Percentiles rank a stretch among this genome's conserved stretches.
Evolutionary conservation across 2,113 vertebrate genomes (phyloP).

Genomic region (Etia nguti): DNA sequence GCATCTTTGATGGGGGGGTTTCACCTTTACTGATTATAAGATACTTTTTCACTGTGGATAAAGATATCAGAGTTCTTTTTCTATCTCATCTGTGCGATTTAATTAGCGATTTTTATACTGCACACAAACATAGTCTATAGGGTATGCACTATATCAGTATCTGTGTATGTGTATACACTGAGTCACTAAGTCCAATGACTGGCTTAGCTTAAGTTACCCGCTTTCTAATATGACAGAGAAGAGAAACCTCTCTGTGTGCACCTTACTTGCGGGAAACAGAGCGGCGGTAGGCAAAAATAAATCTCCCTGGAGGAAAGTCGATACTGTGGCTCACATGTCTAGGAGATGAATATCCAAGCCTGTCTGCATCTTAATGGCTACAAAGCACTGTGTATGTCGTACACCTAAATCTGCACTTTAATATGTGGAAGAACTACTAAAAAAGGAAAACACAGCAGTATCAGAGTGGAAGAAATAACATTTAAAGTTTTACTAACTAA

Average conservation of each 20-base stretch:
- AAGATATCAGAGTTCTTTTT: not conserved
- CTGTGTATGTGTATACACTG: not conserved
- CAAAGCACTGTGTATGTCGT: conserved; percentile 1
- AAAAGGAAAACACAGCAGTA: not conserved
- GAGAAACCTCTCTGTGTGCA: conserved; percentile 41
- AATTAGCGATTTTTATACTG: not conserved
- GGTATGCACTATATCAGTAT: not conserved
- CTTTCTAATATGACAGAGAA: conserved; percentile 22
- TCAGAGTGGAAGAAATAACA: not conserved
- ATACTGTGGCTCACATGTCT: conserved; percentile 66
- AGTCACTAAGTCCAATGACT: conserved; percentile 3
- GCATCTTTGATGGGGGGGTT: accelerated
- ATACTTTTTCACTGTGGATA: not conserved
- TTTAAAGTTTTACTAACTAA: not conserved
- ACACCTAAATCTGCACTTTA: not conserved
- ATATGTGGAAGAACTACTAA: not conserved
- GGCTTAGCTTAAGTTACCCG: conserved; percentile 29
- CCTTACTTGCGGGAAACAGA: conserved; percentile 65
- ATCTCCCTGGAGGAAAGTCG: conserved; percentile 63
- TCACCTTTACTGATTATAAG: not conserved
- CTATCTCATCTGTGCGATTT: not conserved
- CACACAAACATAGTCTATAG: not conserved
- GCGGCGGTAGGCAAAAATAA: conserved; percentile 61
- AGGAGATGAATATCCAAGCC: conserved; percentile 52
- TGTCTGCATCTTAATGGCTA: conserved; percentile 44